These are phyloP conservation scores for Heterochromis multidens DNA, from an alignment of 2,113 vertebrate species.

Conservation along the genomic window DNA sequence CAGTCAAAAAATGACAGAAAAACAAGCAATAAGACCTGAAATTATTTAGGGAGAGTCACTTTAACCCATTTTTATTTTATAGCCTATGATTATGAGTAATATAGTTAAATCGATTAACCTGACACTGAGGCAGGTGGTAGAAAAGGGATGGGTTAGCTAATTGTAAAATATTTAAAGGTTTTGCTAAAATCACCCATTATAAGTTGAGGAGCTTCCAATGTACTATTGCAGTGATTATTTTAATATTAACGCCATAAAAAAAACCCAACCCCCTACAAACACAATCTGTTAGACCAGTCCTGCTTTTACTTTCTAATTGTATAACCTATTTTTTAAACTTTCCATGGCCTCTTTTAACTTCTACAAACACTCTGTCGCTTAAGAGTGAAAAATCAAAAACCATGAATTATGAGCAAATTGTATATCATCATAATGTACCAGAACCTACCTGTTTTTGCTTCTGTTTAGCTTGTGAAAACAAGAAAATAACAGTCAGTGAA, in stretches of 20 bases:
- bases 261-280: not conserved
- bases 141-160: not conserved
- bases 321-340: not conserved
- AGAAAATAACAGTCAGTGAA: conserved; percentile 69
- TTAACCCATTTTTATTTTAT: not conserved
- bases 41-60: not conserved
- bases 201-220: not conserved
- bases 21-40: not conserved
- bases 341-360: not conserved
- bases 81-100: too few relatives aligned
- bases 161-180: not conserved
- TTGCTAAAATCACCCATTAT: not conserved
- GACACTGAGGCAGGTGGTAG: not conserved
- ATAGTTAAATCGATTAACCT: not conserved
- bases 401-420: not conserved
- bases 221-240: not conserved
- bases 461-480: conserved; percentile 90
- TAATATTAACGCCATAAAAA: not conserved
- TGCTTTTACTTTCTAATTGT: not conserved
- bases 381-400: not conserved
- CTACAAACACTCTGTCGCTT: not conserved
- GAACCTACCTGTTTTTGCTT: conserved; percentile 94
- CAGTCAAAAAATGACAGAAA: not conserved
- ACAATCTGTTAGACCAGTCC: not conserved
- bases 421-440: not conserved